Conservation (phyloP, 1,140 invertebrate species). For the Wiebesia pumilae region DNA sequence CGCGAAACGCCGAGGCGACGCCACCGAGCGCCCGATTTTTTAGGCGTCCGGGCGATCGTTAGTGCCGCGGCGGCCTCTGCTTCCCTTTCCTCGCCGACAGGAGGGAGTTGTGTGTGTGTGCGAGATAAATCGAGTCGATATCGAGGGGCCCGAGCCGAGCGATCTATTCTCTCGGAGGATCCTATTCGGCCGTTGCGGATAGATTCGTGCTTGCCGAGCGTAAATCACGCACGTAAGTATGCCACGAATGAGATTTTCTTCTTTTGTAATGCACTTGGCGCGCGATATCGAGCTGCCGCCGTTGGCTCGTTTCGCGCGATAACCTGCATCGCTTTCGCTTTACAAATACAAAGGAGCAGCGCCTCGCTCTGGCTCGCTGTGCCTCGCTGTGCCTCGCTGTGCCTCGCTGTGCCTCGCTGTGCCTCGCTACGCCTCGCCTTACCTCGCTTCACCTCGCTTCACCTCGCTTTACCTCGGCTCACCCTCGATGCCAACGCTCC, state of each 20-base stretch:
- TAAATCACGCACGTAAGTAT: neutral
- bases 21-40: neutral
- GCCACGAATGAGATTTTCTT: neutral
- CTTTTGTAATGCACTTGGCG: too few relatives aligned
- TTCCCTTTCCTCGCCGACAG: neutral
- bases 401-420: too few relatives aligned
- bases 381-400: too few relatives aligned
- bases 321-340: neutral
- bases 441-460: too few relatives aligned
- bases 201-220: neutral
- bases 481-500: too few relatives aligned
- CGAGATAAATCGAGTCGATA: too few relatives aligned
- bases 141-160: too few relatives aligned
- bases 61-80: neutral
- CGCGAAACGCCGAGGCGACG: neutral
- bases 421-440: too few relatives aligned
- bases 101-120: too few relatives aligned
- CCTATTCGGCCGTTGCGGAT: too few relatives aligned
- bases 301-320: neutral
- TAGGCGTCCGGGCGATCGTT: neutral
- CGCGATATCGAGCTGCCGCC: conserved; percentile 34
- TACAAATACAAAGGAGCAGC: neutral
- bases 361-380: neutral
- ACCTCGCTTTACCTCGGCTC: too few relatives aligned
- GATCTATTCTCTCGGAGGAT: too few relatives aligned